Evolutionary conservation across 2,113 vertebrate genomes (phyloP).

Genomic region (Athene cunicularia): DNA sequence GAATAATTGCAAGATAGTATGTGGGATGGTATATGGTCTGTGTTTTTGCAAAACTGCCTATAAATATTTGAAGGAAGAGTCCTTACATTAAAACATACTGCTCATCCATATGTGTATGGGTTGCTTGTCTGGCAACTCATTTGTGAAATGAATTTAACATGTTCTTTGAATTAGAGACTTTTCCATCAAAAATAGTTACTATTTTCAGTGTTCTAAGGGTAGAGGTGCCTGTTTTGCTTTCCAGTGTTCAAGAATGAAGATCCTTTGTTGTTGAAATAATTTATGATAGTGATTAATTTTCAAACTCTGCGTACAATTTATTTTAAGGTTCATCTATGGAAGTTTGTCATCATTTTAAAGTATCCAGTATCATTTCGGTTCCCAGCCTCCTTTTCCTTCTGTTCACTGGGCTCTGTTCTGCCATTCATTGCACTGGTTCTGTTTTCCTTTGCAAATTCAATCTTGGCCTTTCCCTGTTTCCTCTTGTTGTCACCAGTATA

Average conservation of each 20-base stretch:
- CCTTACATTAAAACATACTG: neutral
- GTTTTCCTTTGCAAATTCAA: neutral
- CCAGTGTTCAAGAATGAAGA: fast-evolving
- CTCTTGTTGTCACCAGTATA: neutral
- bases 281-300: neutral
- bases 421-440: neutral
- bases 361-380: neutral
- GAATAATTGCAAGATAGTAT: neutral
- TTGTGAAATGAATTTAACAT: neutral
- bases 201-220: neutral
- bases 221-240: neutral
- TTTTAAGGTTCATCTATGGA: neutral
- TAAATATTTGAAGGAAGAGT: neutral
- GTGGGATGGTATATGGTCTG: neutral
- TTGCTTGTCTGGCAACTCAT: neutral
- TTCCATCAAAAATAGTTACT: neutral
- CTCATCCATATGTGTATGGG: neutral
- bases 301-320: fast-evolving
- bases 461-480: neutral
- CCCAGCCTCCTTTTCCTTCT: neutral
- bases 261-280: neutral
- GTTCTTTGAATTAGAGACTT: neutral
- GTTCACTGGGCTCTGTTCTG: neutral
- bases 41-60: neutral
- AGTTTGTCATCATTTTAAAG: neutral